Base-by-base conservation (phyloP, 30 jellyfish, hydroid and myxozoan genomes). In the Turritopsis dohrnii region DNA sequence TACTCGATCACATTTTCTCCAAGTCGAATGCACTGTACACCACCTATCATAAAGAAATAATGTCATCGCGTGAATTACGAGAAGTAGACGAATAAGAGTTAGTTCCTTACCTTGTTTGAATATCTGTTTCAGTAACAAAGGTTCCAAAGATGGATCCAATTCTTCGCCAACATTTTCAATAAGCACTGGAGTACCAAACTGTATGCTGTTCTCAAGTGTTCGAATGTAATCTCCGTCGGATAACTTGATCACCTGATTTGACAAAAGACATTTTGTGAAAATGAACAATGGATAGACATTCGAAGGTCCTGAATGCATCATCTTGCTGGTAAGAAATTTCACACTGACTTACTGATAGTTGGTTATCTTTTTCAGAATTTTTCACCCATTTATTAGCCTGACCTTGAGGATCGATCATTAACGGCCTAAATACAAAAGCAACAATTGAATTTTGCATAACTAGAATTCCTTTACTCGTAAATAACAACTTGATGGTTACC, bases 341-440 rank as follows among this genome's bases (percentile, higher is more conserved):
- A 41, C 7, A 65, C 4, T 27, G 52, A 23, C 93, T 76, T 91
- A 91, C 96, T 29, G 95, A 84, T 52, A 93, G 83, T 81, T 88
- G 94, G 75, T 88, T 87, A 28, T 87, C 98, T 29, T 93, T 93
- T 76, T 93, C 98, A 7, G 98, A 86, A 73, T 93, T 93, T 84
- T 93, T 93, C 79, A 93, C 87, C 98, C 98, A 93, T 86, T 93
- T 93, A 77, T 93, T 93, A 0, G 98, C 98, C 72, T 93, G 98
- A 22, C 98, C 98, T 88, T 93, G 96, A 3, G 98, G 98, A 79
- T 93, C 98, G 76, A 93, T 93, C 96, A 93, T 72, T 81, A 93
- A 76, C 8, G 98, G 96, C 97, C 97, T 90, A 66, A 30, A 84
- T 72, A 0, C 24, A 30, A 52, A 65, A 23, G 13, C 1, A 41